Conservation (phyloP, 2,888 invertebrate species). For the Epistrophella euchroma region DNA sequence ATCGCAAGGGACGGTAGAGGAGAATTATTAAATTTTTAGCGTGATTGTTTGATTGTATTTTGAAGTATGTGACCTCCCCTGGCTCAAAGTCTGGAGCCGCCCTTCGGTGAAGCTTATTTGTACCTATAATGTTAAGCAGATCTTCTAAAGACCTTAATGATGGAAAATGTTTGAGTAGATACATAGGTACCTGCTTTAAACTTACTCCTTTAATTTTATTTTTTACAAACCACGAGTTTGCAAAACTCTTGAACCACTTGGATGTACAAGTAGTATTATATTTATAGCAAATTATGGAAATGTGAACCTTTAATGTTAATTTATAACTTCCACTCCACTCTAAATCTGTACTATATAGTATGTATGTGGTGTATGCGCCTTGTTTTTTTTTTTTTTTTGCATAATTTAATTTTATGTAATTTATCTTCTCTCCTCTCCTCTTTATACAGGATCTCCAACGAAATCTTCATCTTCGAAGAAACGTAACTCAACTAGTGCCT, state of each 20-base stretch:
- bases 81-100: no score
- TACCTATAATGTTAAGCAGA: no score
- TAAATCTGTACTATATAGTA: background rate
- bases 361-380: no score
- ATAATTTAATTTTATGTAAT: constrained; percentile 57
- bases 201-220: background rate
- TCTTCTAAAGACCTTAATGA: background rate
- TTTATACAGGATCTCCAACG: constrained; percentile 80
- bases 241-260: constrained; percentile 20
- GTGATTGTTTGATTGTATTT: no score
- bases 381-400: constrained; percentile 7
- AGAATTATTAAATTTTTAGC: no score
- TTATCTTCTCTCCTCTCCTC: background rate
- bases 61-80: no score
- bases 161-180: background rate
- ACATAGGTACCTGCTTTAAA: background rate
- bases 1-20: no score
- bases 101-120: no score
- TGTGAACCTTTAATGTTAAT: constrained; percentile 21
- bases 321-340: background rate
- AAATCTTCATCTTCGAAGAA: constrained; percentile 80
- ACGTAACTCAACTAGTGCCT: constrained; percentile 80
- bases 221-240: background rate
- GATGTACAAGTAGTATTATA: constrained; percentile 14
- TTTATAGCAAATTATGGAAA: constrained; percentile 30